Evolutionary conservation across 2,888 invertebrate genomes (phyloP), one percentile per base, ranked within the genome.

Genomic region (Alsophila aescularia): DNA sequence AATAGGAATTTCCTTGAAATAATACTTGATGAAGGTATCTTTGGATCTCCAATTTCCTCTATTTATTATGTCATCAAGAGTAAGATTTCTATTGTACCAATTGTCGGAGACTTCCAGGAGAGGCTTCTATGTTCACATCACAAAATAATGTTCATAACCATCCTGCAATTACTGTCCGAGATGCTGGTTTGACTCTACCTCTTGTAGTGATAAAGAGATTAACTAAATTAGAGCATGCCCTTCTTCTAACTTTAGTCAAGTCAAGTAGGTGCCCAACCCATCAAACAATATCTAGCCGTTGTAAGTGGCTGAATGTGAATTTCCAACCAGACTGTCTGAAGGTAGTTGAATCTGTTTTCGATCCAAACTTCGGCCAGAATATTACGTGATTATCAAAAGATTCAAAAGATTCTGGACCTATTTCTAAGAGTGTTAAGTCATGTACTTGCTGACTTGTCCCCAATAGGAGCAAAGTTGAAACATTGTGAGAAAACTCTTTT

Each of bases 251-350:
- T 39, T 56, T 13, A 10, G 59, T 48, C 0, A 59, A 1, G 1
- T 8, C 4, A 5, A 66, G 50, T 2, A 52, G 21, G 2, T 5
- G 12, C 14, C 36, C 45, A 7, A 60, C 52, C 63, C 64, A 66
- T 14, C n/a, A 16, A 10, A 58, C 51, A 13, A 55, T 16, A 35
- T 62, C 42, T 0, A 69, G 24, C 32, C 34, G 41, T 3, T 37
- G 10, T 16, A 35, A 15, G 13, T 10, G 12, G 31, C 44, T 50
- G 10, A 32, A 9, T 0, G 12, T 16, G 14, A 66, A 13, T 34
- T 18, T 18, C 69, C 67, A 68, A 1, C 65, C 67, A 1, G 65
- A 62, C 36, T 69, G 69, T 7, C 55, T 29, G 36, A 59, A 44
- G 0, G 14, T 40, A 6, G 31, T 0, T n/a, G 32, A 34, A 32